A percentile compares a stretch with the other conserved stretches of the same genome.
Evolutionary conservation across 2,888 invertebrate genomes (phyloP).

Genomic region (Drosophila macrothrix): DNA sequence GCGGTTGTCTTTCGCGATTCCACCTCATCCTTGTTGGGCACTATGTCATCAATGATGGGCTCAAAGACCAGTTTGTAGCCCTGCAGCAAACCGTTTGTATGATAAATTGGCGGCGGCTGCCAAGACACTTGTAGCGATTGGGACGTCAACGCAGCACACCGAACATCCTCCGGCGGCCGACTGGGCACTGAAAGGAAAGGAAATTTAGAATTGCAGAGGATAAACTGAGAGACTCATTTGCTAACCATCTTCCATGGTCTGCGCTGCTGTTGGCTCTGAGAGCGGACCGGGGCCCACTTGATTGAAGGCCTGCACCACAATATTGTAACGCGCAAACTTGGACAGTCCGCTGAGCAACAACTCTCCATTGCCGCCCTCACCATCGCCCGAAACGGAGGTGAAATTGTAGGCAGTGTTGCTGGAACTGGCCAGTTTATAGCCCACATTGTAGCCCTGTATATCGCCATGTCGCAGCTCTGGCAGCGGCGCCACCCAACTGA

Average conservation of each 20-base stretch:
- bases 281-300: constrained; percentile 90
- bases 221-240: not conserved
- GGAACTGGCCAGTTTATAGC: constrained; percentile 84
- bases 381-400: constrained; percentile 89
- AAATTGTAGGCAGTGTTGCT: constrained; percentile 88
- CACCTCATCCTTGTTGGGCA: constrained; percentile 86
- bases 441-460: constrained; percentile 91
- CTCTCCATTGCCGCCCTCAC: constrained; percentile 89
- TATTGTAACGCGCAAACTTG: constrained; percentile 89
- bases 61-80: constrained; percentile 91
- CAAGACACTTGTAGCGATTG: constrained; percentile 92
- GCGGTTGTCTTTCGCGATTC: constrained; percentile 89
- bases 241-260: constrained; percentile 91
- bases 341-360: constrained; percentile 88
- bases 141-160: constrained; percentile 90
- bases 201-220: not conserved
- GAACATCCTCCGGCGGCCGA: constrained; percentile 91
- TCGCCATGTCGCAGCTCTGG: constrained; percentile 90
- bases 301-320: constrained; percentile 91
- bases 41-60: constrained; percentile 87
- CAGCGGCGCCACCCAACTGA: constrained; percentile 91
- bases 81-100: constrained; percentile 91
- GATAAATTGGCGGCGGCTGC: constrained; percentile 91
- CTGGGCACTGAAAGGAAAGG: constrained; percentile 88
- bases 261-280: constrained; percentile 88